Evolutionary conservation across 2,113 vertebrate genomes (phyloP).

Genomic region (Podilymbus podiceps): DNA sequence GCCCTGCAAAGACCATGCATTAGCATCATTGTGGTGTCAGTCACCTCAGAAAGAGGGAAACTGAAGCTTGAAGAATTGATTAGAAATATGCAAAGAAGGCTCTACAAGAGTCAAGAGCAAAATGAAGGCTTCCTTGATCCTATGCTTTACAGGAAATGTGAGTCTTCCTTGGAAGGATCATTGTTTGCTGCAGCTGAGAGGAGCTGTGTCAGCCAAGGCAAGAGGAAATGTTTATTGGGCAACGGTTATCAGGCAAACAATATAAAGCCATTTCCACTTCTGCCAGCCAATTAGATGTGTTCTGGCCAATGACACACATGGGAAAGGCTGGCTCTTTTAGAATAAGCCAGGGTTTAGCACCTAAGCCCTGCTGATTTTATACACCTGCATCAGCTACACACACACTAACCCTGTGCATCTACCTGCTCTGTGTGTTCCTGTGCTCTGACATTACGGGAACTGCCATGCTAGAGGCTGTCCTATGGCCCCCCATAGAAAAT

Average conservation of each 20-base stretch:
- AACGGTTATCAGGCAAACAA: background rate
- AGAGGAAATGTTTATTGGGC: conserved; percentile 9
- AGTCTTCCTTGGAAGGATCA: conserved; percentile 14
- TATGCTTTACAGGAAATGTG: background rate
- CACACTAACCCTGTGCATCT: background rate
- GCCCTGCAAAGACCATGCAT: background rate
- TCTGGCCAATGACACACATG: background rate
- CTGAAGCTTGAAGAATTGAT: background rate
- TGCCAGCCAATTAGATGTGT: background rate
- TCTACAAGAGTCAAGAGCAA: background rate
- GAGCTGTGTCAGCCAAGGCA: conserved; percentile 11
- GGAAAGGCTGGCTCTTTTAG: background rate
- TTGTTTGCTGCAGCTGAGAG: conserved; percentile 47
- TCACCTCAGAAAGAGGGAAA: background rate
- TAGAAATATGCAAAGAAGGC: background rate
- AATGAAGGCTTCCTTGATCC: conserved; percentile 28
- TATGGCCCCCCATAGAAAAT: background rate
- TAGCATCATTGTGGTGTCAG: background rate
- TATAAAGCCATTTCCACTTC: conserved; percentile 8
- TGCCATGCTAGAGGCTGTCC: background rate
- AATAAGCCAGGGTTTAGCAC: background rate
- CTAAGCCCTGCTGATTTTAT: background rate
- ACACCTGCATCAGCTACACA: background rate
- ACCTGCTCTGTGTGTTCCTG: background rate
- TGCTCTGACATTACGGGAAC: background rate